Percentiles rank a stretch among this genome's conserved stretches.
Conservation (phyloP, 35 echinoderm and acorn worm genomes). For the Strongylocentrotus purpuratus region DNA sequence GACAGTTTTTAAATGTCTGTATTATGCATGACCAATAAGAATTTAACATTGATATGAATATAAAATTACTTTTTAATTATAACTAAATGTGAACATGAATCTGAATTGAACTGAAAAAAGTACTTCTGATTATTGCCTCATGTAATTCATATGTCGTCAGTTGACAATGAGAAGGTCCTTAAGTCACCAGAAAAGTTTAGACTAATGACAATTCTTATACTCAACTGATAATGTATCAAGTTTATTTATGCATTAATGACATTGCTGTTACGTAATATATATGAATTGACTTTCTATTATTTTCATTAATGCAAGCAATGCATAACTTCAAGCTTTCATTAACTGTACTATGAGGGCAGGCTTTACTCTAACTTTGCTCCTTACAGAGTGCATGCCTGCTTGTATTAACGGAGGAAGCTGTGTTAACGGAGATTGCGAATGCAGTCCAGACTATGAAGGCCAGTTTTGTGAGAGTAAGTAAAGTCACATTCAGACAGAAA, state of each 20-base stretch:
- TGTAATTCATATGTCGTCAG: neutral
- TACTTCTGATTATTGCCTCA: neutral
- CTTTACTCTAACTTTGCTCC: neutral
- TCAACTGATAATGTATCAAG: neutral
- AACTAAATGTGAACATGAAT: too few relatives aligned
- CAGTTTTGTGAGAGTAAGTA: slow-evolving; percentile 55
- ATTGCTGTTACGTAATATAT: neutral
- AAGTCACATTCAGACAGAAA: neutral
- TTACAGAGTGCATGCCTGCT: slow-evolving; percentile 51
- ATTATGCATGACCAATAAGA: too few relatives aligned
- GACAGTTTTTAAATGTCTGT: too few relatives aligned
- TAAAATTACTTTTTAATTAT: too few relatives aligned
- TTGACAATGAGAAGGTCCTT: too few relatives aligned
- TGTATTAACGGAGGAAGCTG: slow-evolving; percentile 74
- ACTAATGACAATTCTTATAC: too few relatives aligned
- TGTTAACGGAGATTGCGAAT: slow-evolving; percentile 67
- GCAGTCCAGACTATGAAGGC: slow-evolving; percentile 58
- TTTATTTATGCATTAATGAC: neutral
- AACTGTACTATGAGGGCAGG: neutral
- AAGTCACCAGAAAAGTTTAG: too few relatives aligned
- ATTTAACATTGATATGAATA: too few relatives aligned
- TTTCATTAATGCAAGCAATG: neutral
- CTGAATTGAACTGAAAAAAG: neutral
- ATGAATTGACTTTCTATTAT: neutral
- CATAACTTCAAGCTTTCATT: neutral